Conservation (phyloP, 2,888 invertebrate species). For the Eubasilissa splendida region DNA sequence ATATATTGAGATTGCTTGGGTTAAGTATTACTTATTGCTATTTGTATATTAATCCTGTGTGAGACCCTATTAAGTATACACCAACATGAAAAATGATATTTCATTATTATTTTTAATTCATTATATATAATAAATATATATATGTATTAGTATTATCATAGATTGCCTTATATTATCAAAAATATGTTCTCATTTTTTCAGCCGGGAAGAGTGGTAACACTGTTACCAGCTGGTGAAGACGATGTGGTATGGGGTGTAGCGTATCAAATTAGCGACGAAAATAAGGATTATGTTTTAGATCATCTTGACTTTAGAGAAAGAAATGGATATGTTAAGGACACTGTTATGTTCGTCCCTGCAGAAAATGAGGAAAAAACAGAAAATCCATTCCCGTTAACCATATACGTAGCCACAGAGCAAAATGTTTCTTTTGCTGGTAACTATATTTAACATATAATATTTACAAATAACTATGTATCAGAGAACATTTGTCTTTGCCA, state of each 20-base stretch:
- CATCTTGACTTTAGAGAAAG: constrained; percentile 94
- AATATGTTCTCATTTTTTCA: constrained; percentile 63
- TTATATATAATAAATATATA: not conserved
- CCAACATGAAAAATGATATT: too few species aligned
- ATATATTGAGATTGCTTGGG: too few species aligned
- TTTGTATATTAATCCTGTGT: too few species aligned
- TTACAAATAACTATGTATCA: too few species aligned
- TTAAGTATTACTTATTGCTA: too few species aligned
- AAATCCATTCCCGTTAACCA: constrained; percentile 78
- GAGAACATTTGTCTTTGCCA: too few species aligned
- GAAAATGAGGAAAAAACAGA: constrained; percentile 61
- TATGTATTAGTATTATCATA: not conserved
- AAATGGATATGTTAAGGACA: constrained; percentile 87
- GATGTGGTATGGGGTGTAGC: constrained; percentile 93
- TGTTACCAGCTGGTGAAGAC: constrained; percentile 76
- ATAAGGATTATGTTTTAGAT: constrained; percentile 80
- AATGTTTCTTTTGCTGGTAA: constrained; percentile 84
- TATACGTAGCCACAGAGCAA: constrained; percentile 87
- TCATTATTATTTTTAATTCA: not conserved
- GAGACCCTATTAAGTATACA: too few species aligned
- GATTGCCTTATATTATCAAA: not conserved
- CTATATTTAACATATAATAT: not conserved
- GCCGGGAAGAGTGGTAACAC: constrained; percentile 93
- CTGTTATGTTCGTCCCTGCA: constrained; percentile 81
- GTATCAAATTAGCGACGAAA: constrained; percentile 83